Conservation (phyloP, 2,113 vertebrate genomes). For the Tupaia tana region DNA sequence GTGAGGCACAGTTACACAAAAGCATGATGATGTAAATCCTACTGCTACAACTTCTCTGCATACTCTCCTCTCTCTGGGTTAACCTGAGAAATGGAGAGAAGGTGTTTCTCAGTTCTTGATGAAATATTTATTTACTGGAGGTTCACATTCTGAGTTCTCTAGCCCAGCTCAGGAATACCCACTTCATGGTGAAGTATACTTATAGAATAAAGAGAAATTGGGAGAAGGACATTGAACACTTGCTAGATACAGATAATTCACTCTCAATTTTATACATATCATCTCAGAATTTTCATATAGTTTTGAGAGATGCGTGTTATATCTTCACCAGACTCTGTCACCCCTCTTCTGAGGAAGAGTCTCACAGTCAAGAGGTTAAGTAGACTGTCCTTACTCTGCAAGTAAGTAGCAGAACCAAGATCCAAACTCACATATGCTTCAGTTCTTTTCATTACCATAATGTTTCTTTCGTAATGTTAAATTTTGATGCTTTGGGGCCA, state of each 20-base stretch:
- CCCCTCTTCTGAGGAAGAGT: not conserved
- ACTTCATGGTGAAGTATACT: not conserved
- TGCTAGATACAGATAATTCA: not conserved
- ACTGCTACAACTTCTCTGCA: not conserved
- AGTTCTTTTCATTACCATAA: not conserved
- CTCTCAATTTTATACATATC: not conserved
- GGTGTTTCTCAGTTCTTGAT: not conserved
- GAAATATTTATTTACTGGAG: not conserved
- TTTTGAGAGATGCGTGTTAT: not conserved
- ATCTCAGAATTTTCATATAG: not conserved
- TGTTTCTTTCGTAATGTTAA: not conserved
- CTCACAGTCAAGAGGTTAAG: not conserved
- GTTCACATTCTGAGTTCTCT: not conserved
- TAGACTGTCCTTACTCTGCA: not conserved
- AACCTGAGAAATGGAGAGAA: not conserved
- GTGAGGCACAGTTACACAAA: not conserved
- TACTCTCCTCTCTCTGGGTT: not conserved
- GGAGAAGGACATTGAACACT: not conserved
- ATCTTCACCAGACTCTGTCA: not conserved
- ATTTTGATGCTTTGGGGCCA: not conserved
- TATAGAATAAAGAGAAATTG: not conserved
- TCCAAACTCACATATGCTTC: not conserved
- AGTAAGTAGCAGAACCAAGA: not conserved
- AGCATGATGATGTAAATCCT: not conserved
- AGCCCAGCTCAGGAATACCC: not conserved